These are phyloP conservation scores for Hymenopus coronatus DNA, from an alignment of 2,888 invertebrate species.

Conservation along the genomic window DNA sequence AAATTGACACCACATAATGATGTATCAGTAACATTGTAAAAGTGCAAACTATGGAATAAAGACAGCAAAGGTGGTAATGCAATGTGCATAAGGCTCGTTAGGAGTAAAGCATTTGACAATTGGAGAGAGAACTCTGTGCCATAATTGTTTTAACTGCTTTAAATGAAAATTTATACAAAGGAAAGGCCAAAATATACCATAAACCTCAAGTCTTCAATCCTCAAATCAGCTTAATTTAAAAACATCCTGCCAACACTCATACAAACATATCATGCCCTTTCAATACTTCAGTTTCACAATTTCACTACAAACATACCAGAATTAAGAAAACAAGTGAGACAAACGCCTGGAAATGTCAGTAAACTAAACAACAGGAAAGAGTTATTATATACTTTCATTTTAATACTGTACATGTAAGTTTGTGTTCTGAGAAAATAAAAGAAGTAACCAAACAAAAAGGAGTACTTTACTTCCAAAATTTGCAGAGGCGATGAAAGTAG, in stretches of 20 bases:
- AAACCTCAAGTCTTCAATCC: neutral
- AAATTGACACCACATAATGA: slow-evolving; percentile 5
- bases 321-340: neutral
- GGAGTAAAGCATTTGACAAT: slow-evolving; percentile 2
- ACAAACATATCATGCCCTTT: neutral
- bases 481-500: neutral
- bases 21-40: neutral
- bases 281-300: neutral
- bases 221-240: neutral
- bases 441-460: neutral
- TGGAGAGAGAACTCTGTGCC: neutral
- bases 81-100: neutral
- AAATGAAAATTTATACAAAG: neutral
- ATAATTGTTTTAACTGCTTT: neutral
- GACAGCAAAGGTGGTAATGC: neutral
- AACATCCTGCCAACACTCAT: neutral
- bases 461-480: neutral
- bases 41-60: neutral
- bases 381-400: neutral
- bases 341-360: neutral
- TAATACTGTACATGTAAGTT: neutral
- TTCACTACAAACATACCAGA: neutral
- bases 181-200: neutral
- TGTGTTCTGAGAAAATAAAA: neutral
- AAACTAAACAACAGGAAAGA: neutral